Evolutionary conservation across 2,797 vertebrate genomes (phyloP).

Genomic region (Neostethus bicornis): DNA sequence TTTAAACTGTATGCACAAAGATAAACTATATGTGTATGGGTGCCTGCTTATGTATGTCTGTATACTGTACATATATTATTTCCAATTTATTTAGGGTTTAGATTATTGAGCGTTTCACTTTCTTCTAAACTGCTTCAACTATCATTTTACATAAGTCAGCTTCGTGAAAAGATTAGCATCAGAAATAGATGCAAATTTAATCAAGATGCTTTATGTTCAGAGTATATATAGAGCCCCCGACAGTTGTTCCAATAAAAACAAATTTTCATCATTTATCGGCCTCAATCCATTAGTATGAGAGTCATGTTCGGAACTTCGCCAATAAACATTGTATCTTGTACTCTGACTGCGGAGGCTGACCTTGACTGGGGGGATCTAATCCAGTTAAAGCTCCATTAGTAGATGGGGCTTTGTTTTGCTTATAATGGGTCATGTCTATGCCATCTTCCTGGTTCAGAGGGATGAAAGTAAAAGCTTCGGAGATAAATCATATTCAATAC

Average conservation of each 20-base stretch:
- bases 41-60: too few species aligned
- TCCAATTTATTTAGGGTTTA: too few species aligned
- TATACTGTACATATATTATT: too few species aligned
- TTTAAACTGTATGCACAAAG: too few species aligned
- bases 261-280: background rate
- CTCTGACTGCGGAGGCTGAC: slow-evolving; percentile 36
- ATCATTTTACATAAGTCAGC: too few species aligned
- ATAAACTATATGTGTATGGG: too few species aligned
- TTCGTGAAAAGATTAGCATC: too few species aligned
- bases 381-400: slow-evolving; percentile 62
- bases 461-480: slow-evolving; percentile 26
- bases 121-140: too few species aligned
- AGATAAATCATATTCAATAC: slow-evolving; percentile 7
- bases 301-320: slow-evolving; percentile 6
- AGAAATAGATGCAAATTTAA: too few species aligned
- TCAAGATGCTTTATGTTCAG: background rate
- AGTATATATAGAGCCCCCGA: background rate
- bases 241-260: background rate
- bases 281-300: slow-evolving; percentile 1
- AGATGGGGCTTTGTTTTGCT: slow-evolving; percentile 27
- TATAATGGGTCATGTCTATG: slow-evolving; percentile 15
- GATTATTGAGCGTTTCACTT: too few species aligned
- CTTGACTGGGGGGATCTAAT: slow-evolving; percentile 54
- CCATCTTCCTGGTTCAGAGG: slow-evolving; percentile 17
- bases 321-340: slow-evolving; percentile 5